Conservation (phyloP, 2,888 invertebrate genomes). For the Caenorhabditis plicata region DNA sequence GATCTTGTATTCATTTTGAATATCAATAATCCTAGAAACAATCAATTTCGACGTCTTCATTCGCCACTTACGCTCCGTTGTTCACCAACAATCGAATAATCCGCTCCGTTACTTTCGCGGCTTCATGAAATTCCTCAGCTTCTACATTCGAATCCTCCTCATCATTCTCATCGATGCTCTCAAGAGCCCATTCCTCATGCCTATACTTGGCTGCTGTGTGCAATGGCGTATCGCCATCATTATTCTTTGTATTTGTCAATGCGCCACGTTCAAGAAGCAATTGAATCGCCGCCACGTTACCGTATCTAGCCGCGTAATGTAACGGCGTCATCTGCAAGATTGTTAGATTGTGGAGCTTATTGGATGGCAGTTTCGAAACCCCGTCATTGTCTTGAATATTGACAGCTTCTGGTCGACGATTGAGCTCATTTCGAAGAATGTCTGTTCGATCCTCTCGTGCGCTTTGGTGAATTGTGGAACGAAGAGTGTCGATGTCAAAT, state of each 20-base stretch:
- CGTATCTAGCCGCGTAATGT: conserved; percentile 42
- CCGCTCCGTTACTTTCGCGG: not conserved
- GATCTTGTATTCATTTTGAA: conserved; percentile 21
- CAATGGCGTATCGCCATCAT: conserved; percentile 31
- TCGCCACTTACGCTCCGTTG: conserved; percentile 13
- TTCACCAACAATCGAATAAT: conserved; percentile 17
- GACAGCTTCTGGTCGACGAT: conserved; percentile 3
- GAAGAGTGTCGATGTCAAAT: conserved; percentile 6
- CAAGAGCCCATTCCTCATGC: conserved; percentile 1
- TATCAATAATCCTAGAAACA: conserved; percentile 25
- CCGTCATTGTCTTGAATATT: conserved; percentile 14
- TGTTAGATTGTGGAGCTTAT: not conserved
- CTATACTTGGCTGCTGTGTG: conserved; percentile 43
- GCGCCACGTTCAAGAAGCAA: conserved; percentile 26
- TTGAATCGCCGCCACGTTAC: conserved; percentile 25
- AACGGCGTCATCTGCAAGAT: conserved; percentile 39
- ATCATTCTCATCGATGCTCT: no score
- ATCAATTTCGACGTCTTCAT: not conserved
- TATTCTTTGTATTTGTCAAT: conserved; percentile 14
- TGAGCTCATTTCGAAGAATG: not conserved
- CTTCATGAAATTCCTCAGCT: not conserved
- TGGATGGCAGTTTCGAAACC: not conserved
- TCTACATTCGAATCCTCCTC: not conserved
- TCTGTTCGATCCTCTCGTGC: conserved; percentile 11
- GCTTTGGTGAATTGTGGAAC: conserved; percentile 16